Evolutionary conservation across 2,797 vertebrate genomes (phyloP).

Genomic region (Distichodus sexfasciatus): DNA sequence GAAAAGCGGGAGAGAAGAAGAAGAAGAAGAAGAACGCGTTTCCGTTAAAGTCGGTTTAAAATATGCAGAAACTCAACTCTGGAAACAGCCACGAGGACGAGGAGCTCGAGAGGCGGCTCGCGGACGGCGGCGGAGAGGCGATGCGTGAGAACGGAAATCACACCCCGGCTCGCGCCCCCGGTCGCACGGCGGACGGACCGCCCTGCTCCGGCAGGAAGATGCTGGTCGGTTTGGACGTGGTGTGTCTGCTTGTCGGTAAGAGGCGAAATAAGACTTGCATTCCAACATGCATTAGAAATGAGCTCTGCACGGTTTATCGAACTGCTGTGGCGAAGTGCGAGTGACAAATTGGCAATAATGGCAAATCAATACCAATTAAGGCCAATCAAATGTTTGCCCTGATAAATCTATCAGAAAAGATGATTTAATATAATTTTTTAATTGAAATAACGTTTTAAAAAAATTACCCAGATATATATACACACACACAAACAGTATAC

Average conservation of each 20-base stretch:
- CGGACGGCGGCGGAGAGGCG: slow-evolving; percentile 66
- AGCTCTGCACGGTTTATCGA: too few species aligned
- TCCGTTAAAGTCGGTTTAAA: not conserved
- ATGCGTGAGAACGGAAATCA: slow-evolving; percentile 72
- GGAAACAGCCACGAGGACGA: slow-evolving; percentile 64
- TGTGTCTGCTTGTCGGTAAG: slow-evolving; percentile 77
- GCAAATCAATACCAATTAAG: too few species aligned
- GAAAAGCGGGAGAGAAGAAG: not conserved
- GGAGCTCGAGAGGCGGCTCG: slow-evolving; percentile 72
- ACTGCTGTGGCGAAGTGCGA: too few species aligned
- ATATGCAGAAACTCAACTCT: slow-evolving; percentile 71
- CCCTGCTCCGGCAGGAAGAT: slow-evolving; percentile 72
- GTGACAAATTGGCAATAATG: too few species aligned
- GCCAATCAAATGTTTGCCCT: too few species aligned
- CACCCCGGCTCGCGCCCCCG: slow-evolving; percentile 39
- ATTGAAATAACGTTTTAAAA: too few species aligned
- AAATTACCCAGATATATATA: too few species aligned
- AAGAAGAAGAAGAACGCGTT: not conserved
- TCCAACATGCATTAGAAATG: too few species aligned
- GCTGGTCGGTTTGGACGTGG: slow-evolving; percentile 74
- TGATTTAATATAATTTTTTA: too few species aligned
- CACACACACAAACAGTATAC: too few species aligned
- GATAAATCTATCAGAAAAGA: too few species aligned
- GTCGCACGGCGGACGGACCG: slow-evolving; percentile 46
- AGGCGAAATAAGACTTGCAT: too few species aligned